phyloP scores from a whole-genome alignment of 2,888 invertebrate species.

The Iphiclides podalirius region DNA sequence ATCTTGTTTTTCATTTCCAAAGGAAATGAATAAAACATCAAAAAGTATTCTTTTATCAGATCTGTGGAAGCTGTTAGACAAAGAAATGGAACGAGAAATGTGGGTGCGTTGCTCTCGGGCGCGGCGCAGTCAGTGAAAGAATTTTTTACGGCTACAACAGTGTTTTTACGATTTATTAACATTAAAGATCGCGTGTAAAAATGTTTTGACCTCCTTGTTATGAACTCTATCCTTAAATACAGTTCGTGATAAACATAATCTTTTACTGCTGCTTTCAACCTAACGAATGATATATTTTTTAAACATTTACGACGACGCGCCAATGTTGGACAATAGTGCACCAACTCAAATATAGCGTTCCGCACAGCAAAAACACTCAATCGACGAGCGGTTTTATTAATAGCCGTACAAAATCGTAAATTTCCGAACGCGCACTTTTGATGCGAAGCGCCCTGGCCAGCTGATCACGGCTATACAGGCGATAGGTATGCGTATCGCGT shows the following conservation, averaged over 20 bases:
- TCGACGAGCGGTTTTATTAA: too few relatives aligned
- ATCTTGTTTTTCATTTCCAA: constrained; percentile 7
- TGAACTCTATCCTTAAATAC: neutral
- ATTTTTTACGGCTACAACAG: constrained; percentile 2
- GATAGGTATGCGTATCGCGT: constrained; percentile 30
- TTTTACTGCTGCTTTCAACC: too few relatives aligned
- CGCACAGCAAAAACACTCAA: too few relatives aligned
- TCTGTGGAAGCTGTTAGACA: constrained; percentile 9
- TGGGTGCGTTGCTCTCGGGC: neutral
- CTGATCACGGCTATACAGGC: constrained; percentile 33
- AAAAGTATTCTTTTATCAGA: constrained; percentile 16
- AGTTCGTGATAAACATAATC: neutral
- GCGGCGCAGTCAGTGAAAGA: neutral
- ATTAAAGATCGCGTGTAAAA: neutral
- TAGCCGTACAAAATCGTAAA: too few relatives aligned
- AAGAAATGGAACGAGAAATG: constrained; percentile 10
- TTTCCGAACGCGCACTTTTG: neutral
- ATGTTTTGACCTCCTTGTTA: too few relatives aligned
- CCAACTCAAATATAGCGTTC: too few relatives aligned
- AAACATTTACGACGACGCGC: too few relatives aligned
- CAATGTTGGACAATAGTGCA: too few relatives aligned
- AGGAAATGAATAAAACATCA: constrained; percentile 15
- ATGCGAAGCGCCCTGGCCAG: constrained; percentile 26
- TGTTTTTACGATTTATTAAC: neutral
- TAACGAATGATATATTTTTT: too few relatives aligned